Evolutionary conservation across 2,113 vertebrate genomes (phyloP).

Genomic region (Orycteropus afer): DNA sequence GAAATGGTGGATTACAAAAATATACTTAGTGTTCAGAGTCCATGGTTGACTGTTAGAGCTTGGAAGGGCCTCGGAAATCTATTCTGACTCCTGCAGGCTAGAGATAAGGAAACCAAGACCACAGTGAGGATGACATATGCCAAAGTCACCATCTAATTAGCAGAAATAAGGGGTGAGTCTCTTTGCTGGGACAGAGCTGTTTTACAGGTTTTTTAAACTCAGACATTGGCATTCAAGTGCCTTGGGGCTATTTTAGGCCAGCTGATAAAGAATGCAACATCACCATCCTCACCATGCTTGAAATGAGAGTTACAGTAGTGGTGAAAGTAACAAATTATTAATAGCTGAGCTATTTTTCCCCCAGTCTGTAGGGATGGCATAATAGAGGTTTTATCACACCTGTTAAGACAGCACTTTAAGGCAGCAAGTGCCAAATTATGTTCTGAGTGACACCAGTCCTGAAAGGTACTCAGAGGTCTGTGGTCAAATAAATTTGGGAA

Average conservation of each 20-base stretch:
- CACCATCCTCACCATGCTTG: background rate
- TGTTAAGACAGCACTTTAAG: background rate
- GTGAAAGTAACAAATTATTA: slow-evolving; percentile 8
- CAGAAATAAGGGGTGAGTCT: background rate
- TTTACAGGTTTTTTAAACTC: slow-evolving; percentile 14
- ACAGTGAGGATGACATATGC: background rate
- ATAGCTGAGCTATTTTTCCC: background rate
- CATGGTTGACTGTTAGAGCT: background rate
- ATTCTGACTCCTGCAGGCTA: background rate
- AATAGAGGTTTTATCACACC: background rate
- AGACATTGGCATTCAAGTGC: background rate
- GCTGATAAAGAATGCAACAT: background rate
- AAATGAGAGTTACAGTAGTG: background rate
- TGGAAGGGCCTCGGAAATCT: slow-evolving; percentile 24
- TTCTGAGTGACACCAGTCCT: background rate
- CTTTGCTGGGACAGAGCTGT: background rate
- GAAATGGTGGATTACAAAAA: slow-evolving; percentile 23
- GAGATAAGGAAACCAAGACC: slow-evolving; percentile 8
- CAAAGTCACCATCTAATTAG: background rate
- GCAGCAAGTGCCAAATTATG: background rate
- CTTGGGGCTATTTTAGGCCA: background rate
- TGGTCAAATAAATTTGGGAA: background rate
- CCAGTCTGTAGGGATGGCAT: background rate
- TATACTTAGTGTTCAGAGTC: background rate
- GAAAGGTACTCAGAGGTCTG: background rate